Evolutionary conservation across 2,888 invertebrate genomes (phyloP).

Genomic region (Lepidocyrtoides sp.): DNA sequence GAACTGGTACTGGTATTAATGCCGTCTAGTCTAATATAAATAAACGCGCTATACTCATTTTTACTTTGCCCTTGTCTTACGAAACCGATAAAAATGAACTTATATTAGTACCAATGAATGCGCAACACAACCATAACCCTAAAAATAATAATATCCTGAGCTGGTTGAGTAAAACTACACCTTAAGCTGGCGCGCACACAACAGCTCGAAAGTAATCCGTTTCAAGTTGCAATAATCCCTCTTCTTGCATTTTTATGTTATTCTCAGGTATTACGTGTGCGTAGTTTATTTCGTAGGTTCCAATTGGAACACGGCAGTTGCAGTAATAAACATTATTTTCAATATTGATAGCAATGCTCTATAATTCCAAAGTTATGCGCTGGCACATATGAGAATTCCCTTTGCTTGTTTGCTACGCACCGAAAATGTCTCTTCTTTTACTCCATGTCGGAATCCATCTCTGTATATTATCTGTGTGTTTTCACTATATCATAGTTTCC

Average conservation of each 20-base stretch:
- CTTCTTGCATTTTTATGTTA: background rate
- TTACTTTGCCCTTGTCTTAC: slow-evolving; percentile 9
- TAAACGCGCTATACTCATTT: background rate
- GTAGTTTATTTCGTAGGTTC: background rate
- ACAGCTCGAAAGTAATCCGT: slow-evolving; percentile 23
- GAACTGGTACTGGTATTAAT: background rate
- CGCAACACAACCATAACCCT: slow-evolving; percentile 32
- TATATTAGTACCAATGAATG: slow-evolving; percentile 57
- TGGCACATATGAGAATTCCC: background rate
- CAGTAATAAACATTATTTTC: background rate
- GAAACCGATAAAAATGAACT: slow-evolving; percentile 51
- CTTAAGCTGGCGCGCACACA: background rate
- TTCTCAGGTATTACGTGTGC: background rate
- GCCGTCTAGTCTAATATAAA: background rate
- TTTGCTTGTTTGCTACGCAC: background rate
- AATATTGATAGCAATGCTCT: slow-evolving; percentile 36
- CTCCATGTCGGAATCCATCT: background rate
- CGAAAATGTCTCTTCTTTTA: background rate
- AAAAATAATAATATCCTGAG: slow-evolving; percentile 57
- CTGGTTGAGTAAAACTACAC: background rate
- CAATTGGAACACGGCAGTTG: background rate
- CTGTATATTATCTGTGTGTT: background rate
- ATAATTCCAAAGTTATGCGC: slow-evolving; percentile 54
- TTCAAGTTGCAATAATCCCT: slow-evolving; percentile 43
- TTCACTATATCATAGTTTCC: background rate